phyloP scores from a whole-genome alignment of 2,113 vertebrate genomes.

The Pandion haliaetus region DNA sequence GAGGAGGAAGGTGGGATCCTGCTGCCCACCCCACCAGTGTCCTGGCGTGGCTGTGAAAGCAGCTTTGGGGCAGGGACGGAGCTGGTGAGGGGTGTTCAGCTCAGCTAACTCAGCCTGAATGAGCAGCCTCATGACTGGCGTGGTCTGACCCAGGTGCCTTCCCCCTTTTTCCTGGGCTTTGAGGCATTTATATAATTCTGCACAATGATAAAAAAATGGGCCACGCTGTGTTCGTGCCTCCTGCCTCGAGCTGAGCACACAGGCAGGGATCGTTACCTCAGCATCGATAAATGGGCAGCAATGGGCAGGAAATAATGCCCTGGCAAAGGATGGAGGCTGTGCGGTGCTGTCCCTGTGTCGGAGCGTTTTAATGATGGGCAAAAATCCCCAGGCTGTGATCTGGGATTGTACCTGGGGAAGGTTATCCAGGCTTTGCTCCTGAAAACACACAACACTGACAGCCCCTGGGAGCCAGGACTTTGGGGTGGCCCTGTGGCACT shows the following conservation, averaged over 20 bases:
- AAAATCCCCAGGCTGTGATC: neutral
- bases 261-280: neutral
- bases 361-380: neutral
- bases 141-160: neutral
- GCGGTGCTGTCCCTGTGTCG: rapidly evolving
- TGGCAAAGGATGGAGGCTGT: rapidly evolving
- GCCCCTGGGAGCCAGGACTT: rapidly evolving
- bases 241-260: neutral
- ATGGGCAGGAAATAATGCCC: neutral
- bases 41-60: neutral
- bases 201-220: neutral
- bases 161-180: neutral
- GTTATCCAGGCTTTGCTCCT: neutral
- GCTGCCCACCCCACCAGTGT: neutral
- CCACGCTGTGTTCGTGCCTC: neutral
- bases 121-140: neutral
- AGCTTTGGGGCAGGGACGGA: neutral
- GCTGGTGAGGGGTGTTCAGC: neutral
- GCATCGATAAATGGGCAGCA: rapidly evolving
- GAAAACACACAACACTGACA: neutral
- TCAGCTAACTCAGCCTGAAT: neutral
- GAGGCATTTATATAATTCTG: neutral
- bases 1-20: neutral
- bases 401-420: neutral
- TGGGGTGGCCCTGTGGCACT: too few species aligned